Evolutionary conservation across 2,888 invertebrate species (phyloP).

Genomic region (Allophyes oxyacanthae): DNA sequence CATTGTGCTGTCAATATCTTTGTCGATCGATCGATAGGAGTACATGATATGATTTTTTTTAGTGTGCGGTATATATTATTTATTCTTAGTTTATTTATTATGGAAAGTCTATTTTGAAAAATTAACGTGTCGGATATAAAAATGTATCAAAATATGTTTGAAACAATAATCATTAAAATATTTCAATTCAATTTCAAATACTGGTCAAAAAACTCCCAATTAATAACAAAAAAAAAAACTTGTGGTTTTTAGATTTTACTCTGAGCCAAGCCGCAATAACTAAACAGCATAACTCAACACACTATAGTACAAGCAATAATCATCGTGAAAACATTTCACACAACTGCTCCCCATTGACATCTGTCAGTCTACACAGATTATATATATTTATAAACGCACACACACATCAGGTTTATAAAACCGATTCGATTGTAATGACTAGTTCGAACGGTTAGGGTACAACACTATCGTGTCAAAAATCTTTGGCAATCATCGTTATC

Average conservation of each 20-base stretch:
- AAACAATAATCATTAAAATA: too few relatives aligned
- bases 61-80: slow-evolving; percentile 7
- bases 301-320: slow-evolving; percentile 32
- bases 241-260: slow-evolving; percentile 4
- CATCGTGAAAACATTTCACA: slow-evolving; percentile 18
- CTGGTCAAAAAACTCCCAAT: too few relatives aligned
- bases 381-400: slow-evolving; percentile 21
- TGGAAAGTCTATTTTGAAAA: too few relatives aligned
- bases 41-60: not conserved
- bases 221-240: not conserved
- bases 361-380: slow-evolving; percentile 8
- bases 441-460: slow-evolving; percentile 75
- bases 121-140: slow-evolving; percentile 5
- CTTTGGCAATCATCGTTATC: slow-evolving; percentile 70
- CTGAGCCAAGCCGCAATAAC: not conserved
- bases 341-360: slow-evolving; percentile 1
- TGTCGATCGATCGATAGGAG: slow-evolving; percentile 30
- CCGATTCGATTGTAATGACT: slow-evolving; percentile 71
- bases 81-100: too few relatives aligned
- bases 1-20: slow-evolving; percentile 71
- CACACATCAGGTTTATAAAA: slow-evolving; percentile 19
- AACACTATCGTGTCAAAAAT: slow-evolving; percentile 58
- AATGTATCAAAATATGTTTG: not conserved
- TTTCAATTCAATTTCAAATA: too few relatives aligned
- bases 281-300: slow-evolving; percentile 2